A percentile compares a stretch with the other conserved stretches of the same genome.
These are phyloP conservation scores for Morelia viridis DNA, from an alignment of 2,797 vertebrate species.

Conservation along the genomic window DNA sequence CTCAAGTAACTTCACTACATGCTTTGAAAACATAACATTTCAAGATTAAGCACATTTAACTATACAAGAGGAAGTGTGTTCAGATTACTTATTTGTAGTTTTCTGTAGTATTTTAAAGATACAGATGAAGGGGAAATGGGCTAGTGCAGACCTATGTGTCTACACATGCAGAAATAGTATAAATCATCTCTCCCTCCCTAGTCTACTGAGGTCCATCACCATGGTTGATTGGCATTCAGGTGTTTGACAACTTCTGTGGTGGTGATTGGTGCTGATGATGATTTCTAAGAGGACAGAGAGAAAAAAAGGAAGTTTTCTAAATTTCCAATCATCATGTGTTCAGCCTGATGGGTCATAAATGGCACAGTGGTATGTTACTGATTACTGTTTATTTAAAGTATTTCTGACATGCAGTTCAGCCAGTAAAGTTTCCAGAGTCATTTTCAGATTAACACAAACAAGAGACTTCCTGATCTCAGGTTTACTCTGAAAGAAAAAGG, in stretches of 20 bases:
- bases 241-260: neutral
- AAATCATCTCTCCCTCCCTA: neutral
- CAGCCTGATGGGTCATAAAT: neutral
- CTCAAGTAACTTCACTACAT: neutral
- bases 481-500: neutral
- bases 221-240: neutral
- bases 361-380: neutral
- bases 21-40: neutral
- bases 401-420: neutral
- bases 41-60: neutral
- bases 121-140: neutral
- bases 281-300: neutral
- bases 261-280: neutral
- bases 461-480: neutral
- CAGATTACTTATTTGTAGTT: neutral
- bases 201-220: neutral
- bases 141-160: neutral
- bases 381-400: neutral
- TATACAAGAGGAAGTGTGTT: neutral
- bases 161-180: neutral
- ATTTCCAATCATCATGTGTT: neutral
- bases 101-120: neutral
- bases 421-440: neutral
- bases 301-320: neutral
- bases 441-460: neutral